Base-by-base conservation (phyloP, 2,113 vertebrate species). In the Porphyrio hochstetteri region DNA sequence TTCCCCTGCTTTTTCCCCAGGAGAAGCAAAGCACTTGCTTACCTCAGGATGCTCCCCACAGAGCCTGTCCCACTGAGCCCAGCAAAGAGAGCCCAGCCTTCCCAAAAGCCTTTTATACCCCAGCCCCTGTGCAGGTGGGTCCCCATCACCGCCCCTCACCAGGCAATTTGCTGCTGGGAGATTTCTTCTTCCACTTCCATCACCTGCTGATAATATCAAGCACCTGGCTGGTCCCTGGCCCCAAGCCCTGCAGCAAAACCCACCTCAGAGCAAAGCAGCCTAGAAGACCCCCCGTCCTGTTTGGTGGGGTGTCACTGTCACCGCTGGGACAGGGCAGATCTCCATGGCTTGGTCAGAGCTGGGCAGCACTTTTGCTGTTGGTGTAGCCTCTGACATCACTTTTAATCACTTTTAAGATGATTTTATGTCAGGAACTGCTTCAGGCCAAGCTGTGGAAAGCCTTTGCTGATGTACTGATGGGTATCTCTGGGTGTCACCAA, bases 401-500 rank as follows among this genome's bases (percentile, higher is more conserved):
- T 82, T 6, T 35, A 36, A 36, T 19, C 5, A 27, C 15, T 8
- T 9, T 7, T 28, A 11, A 4, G 28, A 25, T 3, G 0, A 5
- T 53, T 50, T 50, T 8, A 17, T 10, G 7, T 3, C 23, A 38
- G 44, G 61, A 75, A 16, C 10, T 24, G 25, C 44, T 71, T 20
- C 29, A 2, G 23, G 8, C 8, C 2, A 5, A 61, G 42, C 3
- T 6, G 72, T 15, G 25, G n/a, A 2, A 48, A 50, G 29, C 6
- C 56, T 36, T 12, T n/a, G 15, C 38, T 7, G 2, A 3, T 6
- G n/a, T 15, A 1, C 3, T 15, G 1, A 3, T 0, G 19, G 33
- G 25, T 23, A 15, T 2, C 9, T 42, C 27, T 0, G 19, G 33
- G 25, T 23, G 17, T 2, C 9, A 38, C 27, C 7, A 6, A 3